Conservation (phyloP, 2,797 vertebrate genomes). For the Vultur gryphus region DNA sequence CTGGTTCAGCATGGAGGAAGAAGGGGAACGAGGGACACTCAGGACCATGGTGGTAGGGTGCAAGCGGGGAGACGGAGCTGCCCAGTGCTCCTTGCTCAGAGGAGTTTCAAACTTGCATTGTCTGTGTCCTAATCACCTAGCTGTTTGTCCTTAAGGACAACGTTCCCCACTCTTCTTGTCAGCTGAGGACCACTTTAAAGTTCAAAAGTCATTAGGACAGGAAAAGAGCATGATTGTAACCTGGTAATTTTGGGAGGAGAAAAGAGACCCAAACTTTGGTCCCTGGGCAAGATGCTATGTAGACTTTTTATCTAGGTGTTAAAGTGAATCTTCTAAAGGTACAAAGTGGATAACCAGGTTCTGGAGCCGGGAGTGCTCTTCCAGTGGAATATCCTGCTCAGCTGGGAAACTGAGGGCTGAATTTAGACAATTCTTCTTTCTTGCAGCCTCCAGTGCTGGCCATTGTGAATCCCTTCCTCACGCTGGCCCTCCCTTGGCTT, state of each 20-base stretch:
- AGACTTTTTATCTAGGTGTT: neutral
- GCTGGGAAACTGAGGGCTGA: neutral
- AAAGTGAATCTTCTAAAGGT: neutral
- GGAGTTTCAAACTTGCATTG: neutral
- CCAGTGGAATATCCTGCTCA: neutral
- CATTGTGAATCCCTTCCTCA: neutral
- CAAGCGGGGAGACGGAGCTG: neutral
- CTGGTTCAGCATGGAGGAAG: neutral
- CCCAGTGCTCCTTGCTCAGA: fast-evolving
- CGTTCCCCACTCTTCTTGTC: neutral
- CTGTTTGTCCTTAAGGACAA: neutral
- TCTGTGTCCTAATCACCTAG: neutral
- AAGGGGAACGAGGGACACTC: neutral
- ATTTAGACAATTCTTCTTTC: neutral
- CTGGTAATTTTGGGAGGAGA: neutral
- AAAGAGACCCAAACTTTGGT: neutral
- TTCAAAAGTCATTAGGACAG: neutral
- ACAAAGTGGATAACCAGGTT: neutral
- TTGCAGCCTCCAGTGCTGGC: neutral
- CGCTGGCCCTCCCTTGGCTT: neutral
- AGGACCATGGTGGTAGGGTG: neutral
- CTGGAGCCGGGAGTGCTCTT: neutral
- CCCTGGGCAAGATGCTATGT: neutral
- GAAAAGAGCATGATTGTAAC: neutral
- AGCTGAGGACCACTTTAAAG: neutral